Base-by-base conservation (phyloP, 2,797 vertebrate species). In the Synanceia verrucosa region DNA sequence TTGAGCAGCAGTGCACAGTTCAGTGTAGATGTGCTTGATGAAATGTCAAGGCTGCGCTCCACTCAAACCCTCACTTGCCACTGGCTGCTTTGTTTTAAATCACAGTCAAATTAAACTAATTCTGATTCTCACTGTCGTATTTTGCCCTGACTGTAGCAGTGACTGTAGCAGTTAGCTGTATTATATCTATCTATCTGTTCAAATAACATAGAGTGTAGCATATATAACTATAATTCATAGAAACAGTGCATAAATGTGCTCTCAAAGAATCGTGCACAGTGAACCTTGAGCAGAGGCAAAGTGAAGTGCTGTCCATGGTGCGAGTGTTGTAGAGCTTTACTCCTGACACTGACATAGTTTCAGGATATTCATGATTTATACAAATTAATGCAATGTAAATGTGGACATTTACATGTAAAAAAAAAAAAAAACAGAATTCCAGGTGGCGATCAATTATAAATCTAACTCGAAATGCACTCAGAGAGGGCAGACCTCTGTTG, bases 281-380 rank as follows among this genome's bases (percentile, higher is more conserved):
- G 36, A 51, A 44, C 19, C 21, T 24, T 10, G 4, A 4, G 14
- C 14, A 43, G 58, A 29, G 5, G 28, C 21, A 3, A 10, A 10
- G 9, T 39, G 19, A 31, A 59, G 50, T 37, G 39, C 76, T 85
- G 57, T 78, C 79, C 79, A 4, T 78, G 79, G 75, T 84, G 74
- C 80, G 24, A 41, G 31, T 44, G 50, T 12, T 47, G 4, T 2
- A 4, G 29, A 69, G 55, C 41, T 70, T 70, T 65, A 28, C 6
- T 1, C 26, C 23, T 65, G 46, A 67, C 33, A 51, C 72, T 55
- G 29, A 55, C 2, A 1, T 18, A 24, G 47, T 68, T 71, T 48
- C 4, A 28, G 41, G 46, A 36, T 57, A 48, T 34, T 2, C 34
- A 4, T 51, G 26, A 28, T 73, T 68, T 37, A 75, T 71, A 73